phyloP scores from a whole-genome alignment of 2,888 invertebrate genomes.

The Rhagonycha fulva region DNA sequence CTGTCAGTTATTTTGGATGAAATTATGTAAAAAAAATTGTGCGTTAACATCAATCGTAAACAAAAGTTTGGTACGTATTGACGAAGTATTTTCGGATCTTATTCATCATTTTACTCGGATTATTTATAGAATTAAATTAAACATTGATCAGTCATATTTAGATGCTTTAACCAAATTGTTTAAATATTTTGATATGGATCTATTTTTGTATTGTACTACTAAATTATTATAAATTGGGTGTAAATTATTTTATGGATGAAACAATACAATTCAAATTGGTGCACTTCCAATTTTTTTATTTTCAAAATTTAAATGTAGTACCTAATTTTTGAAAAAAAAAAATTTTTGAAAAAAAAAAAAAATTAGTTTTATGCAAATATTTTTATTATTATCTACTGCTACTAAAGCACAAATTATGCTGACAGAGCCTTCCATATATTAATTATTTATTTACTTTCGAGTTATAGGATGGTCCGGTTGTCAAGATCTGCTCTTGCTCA shows the following conservation, averaged over 20 bases:
- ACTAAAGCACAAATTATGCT: too few relatives aligned
- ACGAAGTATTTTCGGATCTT: constrained; percentile 4
- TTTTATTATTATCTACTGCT: too few relatives aligned
- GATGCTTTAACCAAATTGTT: neutral
- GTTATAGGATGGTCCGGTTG: too few relatives aligned
- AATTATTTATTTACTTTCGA: too few relatives aligned
- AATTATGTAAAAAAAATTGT: neutral
- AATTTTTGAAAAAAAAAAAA: too few relatives aligned
- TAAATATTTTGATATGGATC: neutral
- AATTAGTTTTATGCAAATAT: too few relatives aligned
- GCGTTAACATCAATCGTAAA: neutral
- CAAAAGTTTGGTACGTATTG: constrained; percentile 2
- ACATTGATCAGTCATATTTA: neutral
- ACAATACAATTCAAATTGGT: neutral
- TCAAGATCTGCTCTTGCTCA: too few relatives aligned
- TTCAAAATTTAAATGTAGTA: too few relatives aligned
- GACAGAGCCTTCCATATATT: too few relatives aligned
- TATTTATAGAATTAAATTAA: constrained; percentile 7
- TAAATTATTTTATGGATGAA: neutral
- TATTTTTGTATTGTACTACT: neutral
- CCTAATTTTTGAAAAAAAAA: too few relatives aligned
- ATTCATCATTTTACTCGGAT: neutral
- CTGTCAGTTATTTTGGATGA: neutral
- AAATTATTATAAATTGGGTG: neutral
- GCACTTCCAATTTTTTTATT: neutral